Conservation (phyloP, 2,113 vertebrate genomes). For the Malaclemys terrapin region DNA sequence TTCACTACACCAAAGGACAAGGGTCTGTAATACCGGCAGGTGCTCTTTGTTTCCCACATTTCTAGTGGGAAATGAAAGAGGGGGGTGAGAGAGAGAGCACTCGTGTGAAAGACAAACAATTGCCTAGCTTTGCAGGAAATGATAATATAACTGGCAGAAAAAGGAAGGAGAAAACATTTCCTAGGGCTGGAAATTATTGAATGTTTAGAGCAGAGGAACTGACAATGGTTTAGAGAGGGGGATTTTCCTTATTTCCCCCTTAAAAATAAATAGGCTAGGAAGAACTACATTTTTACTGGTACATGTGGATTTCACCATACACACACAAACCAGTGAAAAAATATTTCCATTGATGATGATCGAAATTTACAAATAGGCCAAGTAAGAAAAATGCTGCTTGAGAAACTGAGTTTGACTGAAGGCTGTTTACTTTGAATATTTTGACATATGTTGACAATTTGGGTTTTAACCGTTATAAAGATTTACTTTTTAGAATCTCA, state of each 20-base stretch:
- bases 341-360: background rate
- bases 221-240: background rate
- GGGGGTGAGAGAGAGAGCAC: background rate
- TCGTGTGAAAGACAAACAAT: background rate
- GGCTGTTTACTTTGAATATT: background rate
- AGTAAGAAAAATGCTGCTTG: background rate
- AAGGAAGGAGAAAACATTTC: background rate
- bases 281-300: background rate
- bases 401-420: background rate
- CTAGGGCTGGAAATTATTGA: background rate
- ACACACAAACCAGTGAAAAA: background rate
- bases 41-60: background rate
- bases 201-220: background rate
- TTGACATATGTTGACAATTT: background rate
- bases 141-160: background rate
- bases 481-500: background rate
- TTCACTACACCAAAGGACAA: background rate
- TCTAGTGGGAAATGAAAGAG: background rate
- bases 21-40: background rate
- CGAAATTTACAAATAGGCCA: background rate
- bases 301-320: background rate
- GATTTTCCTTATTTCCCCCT: background rate
- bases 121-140: background rate
- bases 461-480: background rate
- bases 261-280: background rate